phyloP scores from a whole-genome alignment of 2,797 vertebrate genomes.

The Platyrinchus mystaceus region DNA sequence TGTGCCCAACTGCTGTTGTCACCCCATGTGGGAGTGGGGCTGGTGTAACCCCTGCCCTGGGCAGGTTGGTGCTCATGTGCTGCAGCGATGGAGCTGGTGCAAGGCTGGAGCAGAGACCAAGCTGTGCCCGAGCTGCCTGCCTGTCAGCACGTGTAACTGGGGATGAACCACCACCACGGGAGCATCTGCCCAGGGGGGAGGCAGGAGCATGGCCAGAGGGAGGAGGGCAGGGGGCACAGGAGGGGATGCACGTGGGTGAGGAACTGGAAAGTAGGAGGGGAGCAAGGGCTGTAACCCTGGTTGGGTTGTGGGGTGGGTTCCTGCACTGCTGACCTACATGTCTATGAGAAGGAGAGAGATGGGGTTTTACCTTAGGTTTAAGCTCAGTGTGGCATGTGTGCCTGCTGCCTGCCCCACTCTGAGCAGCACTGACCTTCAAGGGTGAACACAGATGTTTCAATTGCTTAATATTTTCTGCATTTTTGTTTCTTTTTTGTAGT shows the following conservation, averaged over 20 bases:
- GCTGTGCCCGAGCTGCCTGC: neutral
- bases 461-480: neutral
- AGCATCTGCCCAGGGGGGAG: neutral
- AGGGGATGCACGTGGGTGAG: fast-evolving
- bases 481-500: neutral
- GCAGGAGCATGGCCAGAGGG: neutral
- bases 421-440: neutral
- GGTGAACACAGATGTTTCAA: neutral
- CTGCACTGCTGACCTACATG: neutral
- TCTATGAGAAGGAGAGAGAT: neutral
- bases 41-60: neutral
- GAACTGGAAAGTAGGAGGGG: neutral
- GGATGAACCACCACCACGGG: neutral
- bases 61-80: neutral
- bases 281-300: neutral
- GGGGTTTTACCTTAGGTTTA: neutral
- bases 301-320: neutral
- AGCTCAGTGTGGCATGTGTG: neutral
- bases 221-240: neutral
- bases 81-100: neutral
- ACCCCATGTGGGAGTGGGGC: neutral
- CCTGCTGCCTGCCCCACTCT: neutral
- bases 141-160: fast-evolving
- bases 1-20: neutral
- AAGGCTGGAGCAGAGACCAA: neutral